Evolutionary conservation across 1,140 invertebrate species (phyloP).

Genomic region (Yoshiicerus persimilis): DNA sequence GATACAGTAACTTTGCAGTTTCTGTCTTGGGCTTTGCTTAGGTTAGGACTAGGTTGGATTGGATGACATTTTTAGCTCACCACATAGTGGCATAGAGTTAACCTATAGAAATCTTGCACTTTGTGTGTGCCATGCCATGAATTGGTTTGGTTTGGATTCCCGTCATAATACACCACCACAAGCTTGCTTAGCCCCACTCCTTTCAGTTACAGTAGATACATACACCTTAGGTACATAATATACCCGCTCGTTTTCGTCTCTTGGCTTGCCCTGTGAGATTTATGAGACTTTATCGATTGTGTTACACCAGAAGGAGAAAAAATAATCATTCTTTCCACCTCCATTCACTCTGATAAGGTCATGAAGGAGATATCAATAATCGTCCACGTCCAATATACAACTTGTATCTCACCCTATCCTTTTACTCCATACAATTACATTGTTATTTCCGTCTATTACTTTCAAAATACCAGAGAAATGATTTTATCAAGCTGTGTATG

Average conservation of each 20-base stretch:
- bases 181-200: neutral
- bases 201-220: neutral
- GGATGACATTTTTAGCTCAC: conserved; percentile 42
- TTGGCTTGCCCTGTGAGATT: conserved; percentile 31
- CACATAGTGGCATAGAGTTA: conserved; percentile 40
- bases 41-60: conserved; percentile 20
- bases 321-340: conserved; percentile 49
- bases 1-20: too few relatives aligned
- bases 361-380: conserved; percentile 47
- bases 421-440: neutral
- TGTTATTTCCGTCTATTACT: neutral
- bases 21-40: neutral
- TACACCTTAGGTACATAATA: neutral
- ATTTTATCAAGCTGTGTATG: neutral
- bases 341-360: conserved; percentile 47
- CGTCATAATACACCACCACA: conserved; percentile 4
- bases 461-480: neutral
- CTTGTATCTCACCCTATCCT: neutral
- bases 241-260: neutral
- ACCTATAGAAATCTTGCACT: conserved; percentile 39
- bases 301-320: conserved; percentile 45
- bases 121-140: conserved; percentile 11
- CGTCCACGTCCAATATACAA: conserved; percentile 6
- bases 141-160: neutral
- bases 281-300: conserved; percentile 48